Evolutionary conservation across 2,888 invertebrate genomes (phyloP).

Genomic region (Phrixothrix hirtus): DNA sequence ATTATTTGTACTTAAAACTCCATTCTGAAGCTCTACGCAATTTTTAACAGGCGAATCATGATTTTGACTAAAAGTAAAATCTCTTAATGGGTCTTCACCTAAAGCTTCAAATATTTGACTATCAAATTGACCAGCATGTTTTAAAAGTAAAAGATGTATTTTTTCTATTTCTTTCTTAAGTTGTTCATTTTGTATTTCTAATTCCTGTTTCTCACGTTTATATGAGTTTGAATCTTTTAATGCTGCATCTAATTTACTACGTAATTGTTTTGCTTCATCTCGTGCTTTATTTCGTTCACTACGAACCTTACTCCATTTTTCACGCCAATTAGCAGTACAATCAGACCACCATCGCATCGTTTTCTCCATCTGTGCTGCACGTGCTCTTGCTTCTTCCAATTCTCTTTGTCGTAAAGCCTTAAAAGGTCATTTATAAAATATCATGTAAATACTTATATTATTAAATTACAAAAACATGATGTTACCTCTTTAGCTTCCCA

Average conservation of each 20-base stretch:
- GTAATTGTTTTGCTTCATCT: conserved; percentile 83
- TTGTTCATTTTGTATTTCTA: conserved; percentile 76
- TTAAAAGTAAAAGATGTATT: conserved; percentile 67
- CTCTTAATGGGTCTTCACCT: conserved; percentile 56
- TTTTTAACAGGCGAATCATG: conserved; percentile 46
- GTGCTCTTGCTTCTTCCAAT: conserved; percentile 89
- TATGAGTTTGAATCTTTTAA: conserved; percentile 74
- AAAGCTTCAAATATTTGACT: conserved; percentile 58
- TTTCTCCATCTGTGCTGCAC: conserved; percentile 98
- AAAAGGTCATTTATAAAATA: conserved; percentile 5
- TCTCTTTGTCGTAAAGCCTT: conserved; percentile 74
- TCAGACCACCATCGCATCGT: conserved; percentile 99
- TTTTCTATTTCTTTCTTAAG: conserved; percentile 81
- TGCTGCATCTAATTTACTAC: conserved; percentile 77
- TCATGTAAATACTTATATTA: neutral
- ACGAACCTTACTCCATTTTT: conserved; percentile 94
- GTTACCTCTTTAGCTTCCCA: conserved; percentile 80
- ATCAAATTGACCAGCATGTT: conserved; percentile 73
- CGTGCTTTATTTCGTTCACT: conserved; percentile 91
- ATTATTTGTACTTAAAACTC: conserved; percentile 44
- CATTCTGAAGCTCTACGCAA: conserved; percentile 43
- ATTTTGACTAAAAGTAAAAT: conserved; percentile 49
- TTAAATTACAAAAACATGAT: conserved; percentile 6
- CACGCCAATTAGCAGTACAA: conserved; percentile 94
- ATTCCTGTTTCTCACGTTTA: conserved; percentile 78